Conservation (phyloP, 2,113 vertebrate species). For the Cheirogaleus medius region DNA sequence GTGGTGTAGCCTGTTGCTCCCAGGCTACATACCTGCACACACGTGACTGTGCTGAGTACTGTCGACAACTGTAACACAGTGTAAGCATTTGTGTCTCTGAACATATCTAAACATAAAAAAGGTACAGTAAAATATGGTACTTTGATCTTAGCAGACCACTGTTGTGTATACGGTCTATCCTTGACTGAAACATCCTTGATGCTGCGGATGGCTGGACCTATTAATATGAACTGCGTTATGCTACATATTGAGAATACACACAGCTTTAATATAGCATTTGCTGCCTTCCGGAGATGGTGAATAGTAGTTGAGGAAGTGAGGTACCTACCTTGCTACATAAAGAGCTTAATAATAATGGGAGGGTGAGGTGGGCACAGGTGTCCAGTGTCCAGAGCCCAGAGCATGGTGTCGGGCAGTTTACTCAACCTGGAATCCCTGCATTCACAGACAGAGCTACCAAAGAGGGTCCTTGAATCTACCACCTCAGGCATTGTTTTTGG, state of each 20-base stretch:
- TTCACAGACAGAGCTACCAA: neutral
- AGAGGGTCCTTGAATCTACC: too few species aligned
- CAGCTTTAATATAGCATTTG: neutral
- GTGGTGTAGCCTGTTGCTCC: neutral
- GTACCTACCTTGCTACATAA: too few species aligned
- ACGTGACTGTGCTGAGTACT: neutral
- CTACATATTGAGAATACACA: neutral
- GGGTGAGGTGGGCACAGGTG: rapidly evolving
- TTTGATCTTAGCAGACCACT: neutral
- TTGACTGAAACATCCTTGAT: neutral
- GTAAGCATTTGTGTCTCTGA: neutral
- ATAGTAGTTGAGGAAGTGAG: neutral
- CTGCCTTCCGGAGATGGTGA: neutral
- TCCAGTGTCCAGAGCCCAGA: too few species aligned
- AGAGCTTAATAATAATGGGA: rapidly evolving
- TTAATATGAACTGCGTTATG: neutral
- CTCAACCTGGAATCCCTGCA: neutral
- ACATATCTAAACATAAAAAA: neutral
- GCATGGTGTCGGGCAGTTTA: rapidly evolving
- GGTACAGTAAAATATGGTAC: too few species aligned
- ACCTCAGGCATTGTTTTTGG: neutral
- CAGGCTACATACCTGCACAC: neutral
- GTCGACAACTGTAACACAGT: neutral
- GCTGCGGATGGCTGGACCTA: neutral
- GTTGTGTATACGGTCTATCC: neutral